phyloP scores from a whole-genome alignment of 2,113 vertebrate species.

The Cynoglossus semilaevis region DNA sequence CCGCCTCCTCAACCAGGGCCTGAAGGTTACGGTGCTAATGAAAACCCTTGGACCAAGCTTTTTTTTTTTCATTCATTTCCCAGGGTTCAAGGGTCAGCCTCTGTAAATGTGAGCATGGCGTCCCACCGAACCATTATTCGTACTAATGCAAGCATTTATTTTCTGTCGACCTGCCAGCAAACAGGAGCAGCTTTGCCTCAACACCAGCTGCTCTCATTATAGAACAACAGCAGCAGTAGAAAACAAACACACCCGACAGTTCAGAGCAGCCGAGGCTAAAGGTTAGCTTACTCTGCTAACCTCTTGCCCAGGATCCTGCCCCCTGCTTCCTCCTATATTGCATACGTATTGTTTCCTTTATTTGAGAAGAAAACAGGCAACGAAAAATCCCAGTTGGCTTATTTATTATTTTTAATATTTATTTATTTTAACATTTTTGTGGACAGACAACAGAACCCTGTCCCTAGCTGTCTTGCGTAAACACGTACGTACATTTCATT shows the following conservation, averaged over 20 bases:
- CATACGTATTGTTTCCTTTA: background rate
- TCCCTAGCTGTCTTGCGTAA: too few species aligned
- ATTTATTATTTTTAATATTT: too few species aligned
- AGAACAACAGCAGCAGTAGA: conserved; percentile 13
- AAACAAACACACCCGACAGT: conserved; percentile 11
- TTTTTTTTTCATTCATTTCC: conserved; percentile 14
- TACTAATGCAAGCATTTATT: conserved; percentile 49
- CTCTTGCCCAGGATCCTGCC: conserved; percentile 1
- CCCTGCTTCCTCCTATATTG: background rate
- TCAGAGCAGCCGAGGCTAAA: conserved; percentile 6
- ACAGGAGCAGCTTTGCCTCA: conserved; percentile 8
- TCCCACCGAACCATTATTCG: conserved; percentile 60
- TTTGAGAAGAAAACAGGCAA: background rate
- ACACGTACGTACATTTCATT: too few species aligned
- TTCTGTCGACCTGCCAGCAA: conserved; percentile 29
- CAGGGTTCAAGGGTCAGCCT: conserved; percentile 57
- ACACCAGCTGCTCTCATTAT: conserved; percentile 51
- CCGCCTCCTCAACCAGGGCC: conserved; percentile 19
- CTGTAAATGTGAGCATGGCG: conserved; percentile 55
- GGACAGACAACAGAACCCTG: too few species aligned
- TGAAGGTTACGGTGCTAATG: conserved; percentile 14
- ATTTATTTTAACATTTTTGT: too few species aligned
- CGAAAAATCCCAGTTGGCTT: background rate
- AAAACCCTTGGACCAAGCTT: conserved; percentile 8
- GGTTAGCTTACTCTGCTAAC: conserved; percentile 22